Percentiles rank a stretch among this genome's conserved stretches.
phyloP scores from a whole-genome alignment of 2,888 invertebrate genomes.

The Frankliniella intonsa region DNA sequence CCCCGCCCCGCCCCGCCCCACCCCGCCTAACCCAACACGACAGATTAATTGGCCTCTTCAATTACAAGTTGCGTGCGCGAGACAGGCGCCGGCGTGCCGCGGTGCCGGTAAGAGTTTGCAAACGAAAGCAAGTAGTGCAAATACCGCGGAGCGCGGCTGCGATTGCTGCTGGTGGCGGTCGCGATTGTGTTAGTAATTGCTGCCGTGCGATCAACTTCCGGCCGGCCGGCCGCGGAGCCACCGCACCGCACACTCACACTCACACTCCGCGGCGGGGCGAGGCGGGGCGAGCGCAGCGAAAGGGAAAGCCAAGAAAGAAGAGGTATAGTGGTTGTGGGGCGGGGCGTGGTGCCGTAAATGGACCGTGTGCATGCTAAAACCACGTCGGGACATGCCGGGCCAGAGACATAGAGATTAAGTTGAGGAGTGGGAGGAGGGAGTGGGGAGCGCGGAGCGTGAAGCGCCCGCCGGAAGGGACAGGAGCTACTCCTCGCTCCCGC shows the following conservation, averaged over 20 bases:
- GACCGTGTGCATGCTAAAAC: slow-evolving; percentile 4
- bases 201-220: slow-evolving; percentile 3
- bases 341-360: neutral
- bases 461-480: neutral
- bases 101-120: no score
- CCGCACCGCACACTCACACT: neutral
- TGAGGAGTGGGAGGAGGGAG: neutral
- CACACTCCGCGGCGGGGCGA: neutral
- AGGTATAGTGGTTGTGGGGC: neutral
- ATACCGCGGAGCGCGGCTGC: neutral
- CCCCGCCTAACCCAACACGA: no score
- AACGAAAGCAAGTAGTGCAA: no score
- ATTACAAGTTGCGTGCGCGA: no score
- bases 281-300: neutral
- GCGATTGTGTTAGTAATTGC: slow-evolving; percentile 20
- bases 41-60: no score
- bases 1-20: no score
- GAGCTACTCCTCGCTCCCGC: no score
- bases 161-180: neutral
- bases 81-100: no score
- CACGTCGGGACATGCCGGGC: neutral
- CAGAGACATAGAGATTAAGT: no score
- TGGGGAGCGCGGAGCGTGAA: neutral
- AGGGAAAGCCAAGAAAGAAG: slow-evolving; percentile 26
- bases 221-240: neutral